phyloP scores from a whole-genome alignment of 2,113 vertebrate species.

The Sigmodon hispidus region DNA sequence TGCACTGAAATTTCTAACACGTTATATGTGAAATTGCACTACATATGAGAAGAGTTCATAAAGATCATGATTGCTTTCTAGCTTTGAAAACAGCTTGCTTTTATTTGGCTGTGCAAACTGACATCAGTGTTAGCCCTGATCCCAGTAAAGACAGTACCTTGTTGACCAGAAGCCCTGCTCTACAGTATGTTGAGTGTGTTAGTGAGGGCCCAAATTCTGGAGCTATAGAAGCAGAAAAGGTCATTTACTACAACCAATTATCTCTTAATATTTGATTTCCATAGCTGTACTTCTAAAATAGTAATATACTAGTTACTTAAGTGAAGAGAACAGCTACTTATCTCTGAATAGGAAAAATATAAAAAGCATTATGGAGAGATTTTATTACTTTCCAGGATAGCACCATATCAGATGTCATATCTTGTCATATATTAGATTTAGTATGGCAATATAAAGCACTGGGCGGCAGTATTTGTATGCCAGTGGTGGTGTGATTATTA shows the following conservation, averaged over 20 bases:
- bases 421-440: not conserved
- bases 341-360: not conserved
- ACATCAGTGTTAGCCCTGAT: not conserved
- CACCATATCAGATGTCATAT: not conserved
- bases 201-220: not conserved
- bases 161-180: not conserved
- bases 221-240: not conserved
- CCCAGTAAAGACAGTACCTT: not conserved
- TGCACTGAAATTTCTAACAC: slow-evolving; percentile 49
- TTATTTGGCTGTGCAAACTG: slow-evolving; percentile 20
- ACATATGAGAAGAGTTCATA: slow-evolving; percentile 32
- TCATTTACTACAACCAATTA: not conserved
- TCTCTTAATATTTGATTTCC: not conserved
- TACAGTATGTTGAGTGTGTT: not conserved
- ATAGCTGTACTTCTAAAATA: not conserved
- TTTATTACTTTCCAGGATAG: not conserved
- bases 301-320: not conserved
- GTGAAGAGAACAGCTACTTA: not conserved
- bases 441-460: not conserved
- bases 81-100: slow-evolving; percentile 47
- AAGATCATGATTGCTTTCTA: slow-evolving; percentile 56
- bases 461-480: not conserved
- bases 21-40: slow-evolving; percentile 38
- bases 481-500: slow-evolving; percentile 25
- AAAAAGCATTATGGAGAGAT: not conserved